Evolutionary conservation across 2,888 invertebrate genomes (phyloP).

Genomic region (Aleiodes leptofemur): DNA sequence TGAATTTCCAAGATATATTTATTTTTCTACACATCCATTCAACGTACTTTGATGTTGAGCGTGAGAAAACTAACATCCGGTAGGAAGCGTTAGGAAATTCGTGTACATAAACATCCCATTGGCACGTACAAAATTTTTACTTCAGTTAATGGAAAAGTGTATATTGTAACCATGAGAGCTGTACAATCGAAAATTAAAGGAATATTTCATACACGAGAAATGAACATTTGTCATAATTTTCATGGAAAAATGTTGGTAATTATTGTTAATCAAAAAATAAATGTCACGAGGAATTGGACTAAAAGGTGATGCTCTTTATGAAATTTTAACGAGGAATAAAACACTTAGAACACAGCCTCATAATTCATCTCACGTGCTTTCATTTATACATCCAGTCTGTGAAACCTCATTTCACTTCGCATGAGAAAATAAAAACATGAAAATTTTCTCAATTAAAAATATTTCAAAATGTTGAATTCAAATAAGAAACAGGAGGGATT

Average conservation of each 20-base stretch:
- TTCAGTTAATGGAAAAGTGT: neutral
- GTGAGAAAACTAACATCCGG: constrained; percentile 43
- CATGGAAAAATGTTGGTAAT: too few species aligned
- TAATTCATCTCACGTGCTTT: neutral
- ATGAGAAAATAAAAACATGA: neutral
- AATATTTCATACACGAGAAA: neutral
- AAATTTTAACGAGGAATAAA: neutral
- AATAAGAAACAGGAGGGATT: too few species aligned
- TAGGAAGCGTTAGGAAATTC: neutral
- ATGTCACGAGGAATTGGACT: neutral
- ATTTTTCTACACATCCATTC: constrained; percentile 28
- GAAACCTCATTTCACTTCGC: neutral
- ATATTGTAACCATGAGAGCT: neutral
- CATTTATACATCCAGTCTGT: neutral
- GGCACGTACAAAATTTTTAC: neutral
- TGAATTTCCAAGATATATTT: constrained; percentile 38
- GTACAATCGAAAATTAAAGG: neutral
- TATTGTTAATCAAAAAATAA: too few species aligned
- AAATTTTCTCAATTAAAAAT: neutral
- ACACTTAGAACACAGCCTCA: neutral
- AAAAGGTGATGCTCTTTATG: neutral
- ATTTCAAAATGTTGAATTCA: neutral
- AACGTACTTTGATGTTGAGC: constrained; percentile 21
- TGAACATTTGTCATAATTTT: too few species aligned
- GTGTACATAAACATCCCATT: neutral